Evolutionary conservation across 2,113 vertebrate genomes (phyloP), one percentile per base, ranked within the genome.

Genomic region (Melierax canorus): DNA sequence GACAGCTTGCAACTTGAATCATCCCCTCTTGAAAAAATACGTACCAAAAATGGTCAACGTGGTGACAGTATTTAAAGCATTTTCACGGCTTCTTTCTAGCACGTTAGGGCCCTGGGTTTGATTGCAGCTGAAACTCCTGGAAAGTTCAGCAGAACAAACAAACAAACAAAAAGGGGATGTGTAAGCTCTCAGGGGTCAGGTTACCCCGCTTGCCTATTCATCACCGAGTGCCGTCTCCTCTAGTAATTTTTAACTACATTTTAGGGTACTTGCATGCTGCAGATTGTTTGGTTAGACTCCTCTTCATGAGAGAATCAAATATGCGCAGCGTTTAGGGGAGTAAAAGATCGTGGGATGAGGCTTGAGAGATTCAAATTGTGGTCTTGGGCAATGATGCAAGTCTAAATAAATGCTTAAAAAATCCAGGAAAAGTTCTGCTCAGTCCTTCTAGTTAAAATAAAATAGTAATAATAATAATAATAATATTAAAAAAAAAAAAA

Each of bases 101-200:
- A 9, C 0, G 3, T 4, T 34, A 39, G 83, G 59, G 91, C 50
- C 66, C 43, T 7, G 1, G 55, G 15, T 90, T 92, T 46, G 39
- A 59, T 32, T 2, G 41, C 0, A 38, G 86, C 64, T 55, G 69
- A 74, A 82, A 78, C 74, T 64, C 87, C 77, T 78, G 88, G 67
- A 41, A 97, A 96, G 63, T 69, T 51, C 43, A 20, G 43, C 48
- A 94, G 69, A 68, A 68, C 43, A 74, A 81, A 67, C 68, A 85
- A 94, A 88, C 74, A 93, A 93, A 90, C 81, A 81, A 48, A 91
- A 83, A 92, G 34, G 86, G 83, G 94, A 91, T 18, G 58, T 88
- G 56, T 45, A 14, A 88, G 62, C 88, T 85, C 76, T 15, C 66
- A 46, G 41, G 38, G 83, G 68, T 77, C 66, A 38, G 76, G 68